Evolutionary conservation across 1,140 invertebrate species (phyloP), one percentile per base, ranked within the genome.

Genomic region (Bathynomus jamesi): DNA sequence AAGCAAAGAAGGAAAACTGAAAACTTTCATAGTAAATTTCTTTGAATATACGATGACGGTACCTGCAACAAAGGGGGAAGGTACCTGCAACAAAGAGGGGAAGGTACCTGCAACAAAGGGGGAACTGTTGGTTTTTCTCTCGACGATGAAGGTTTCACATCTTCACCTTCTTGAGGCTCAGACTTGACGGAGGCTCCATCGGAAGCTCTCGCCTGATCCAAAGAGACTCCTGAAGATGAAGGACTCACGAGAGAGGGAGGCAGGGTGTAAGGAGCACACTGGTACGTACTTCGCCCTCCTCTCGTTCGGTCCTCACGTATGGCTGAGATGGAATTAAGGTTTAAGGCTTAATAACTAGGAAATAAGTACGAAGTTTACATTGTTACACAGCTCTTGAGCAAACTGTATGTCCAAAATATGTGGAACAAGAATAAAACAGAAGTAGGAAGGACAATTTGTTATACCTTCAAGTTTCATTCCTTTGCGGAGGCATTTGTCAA

Each of bases 391-490:
- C n/a, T n/a, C n/a, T n/a, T n/a, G n/a, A n/a, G n/a, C n/a, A n/a
- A n/a, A n/a, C n/a, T n/a, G n/a, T n/a, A n/a, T n/a, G n/a, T n/a
- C n/a, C n/a, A n/a, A n/a, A n/a, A n/a, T n/a, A n/a, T n/a, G n/a
- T n/a, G n/a, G n/a, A n/a, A n/a, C n/a, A n/a, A n/a, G n/a, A n/a
- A n/a, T n/a, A n/a, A 32, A 11, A 67, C 25, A 11, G 25, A 71
- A 40, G 13, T 71, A 29, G 70, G 3, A 28, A 24, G 25, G n/a
- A 69, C 17, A 65, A 0, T 24, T 24, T 29, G 25, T 4, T 11
- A 21, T 83, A 92, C 90, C 91, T 89, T 98, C 95, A 24, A 98
- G 83, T 82, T 96, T 97, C 96, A 98, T 98, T 40, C 96, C 96
- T 82, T 92, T 94, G 28, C 91, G 89, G 17, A 98, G 87, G 83